A percentile compares a stretch with the other conserved stretches of the same genome.
phyloP scores from a whole-genome alignment of 2,113 vertebrate species.

The Epinephelus cyanopodus region DNA sequence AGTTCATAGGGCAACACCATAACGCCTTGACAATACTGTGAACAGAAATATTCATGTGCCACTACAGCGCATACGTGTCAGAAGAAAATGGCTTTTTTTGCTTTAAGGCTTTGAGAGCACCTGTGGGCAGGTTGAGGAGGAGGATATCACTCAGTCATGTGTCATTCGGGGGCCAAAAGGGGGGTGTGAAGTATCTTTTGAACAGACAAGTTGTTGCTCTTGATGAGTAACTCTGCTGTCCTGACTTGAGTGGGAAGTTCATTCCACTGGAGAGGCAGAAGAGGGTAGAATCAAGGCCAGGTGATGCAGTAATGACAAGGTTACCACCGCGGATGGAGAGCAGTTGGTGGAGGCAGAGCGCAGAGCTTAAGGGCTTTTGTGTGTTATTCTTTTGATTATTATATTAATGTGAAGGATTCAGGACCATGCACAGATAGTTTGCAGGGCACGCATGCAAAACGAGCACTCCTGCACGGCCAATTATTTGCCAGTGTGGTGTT shows the following conservation, averaged over 20 bases:
- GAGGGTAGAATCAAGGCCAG: constrained; percentile 55
- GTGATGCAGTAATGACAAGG: constrained; percentile 61
- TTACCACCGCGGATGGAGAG: constrained; percentile 35
- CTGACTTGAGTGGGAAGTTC: constrained; percentile 65
- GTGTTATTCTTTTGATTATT: constrained; percentile 44
- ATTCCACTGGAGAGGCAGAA: constrained; percentile 45
- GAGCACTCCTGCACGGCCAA: constrained; percentile 12
- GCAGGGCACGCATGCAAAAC: constrained; percentile 3
- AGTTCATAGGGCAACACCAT: neutral
- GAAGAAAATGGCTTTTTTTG: neutral
- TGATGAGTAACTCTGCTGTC: constrained; percentile 57
- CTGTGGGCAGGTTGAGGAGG: constrained; percentile 49
- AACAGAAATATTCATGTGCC: constrained; percentile 21
- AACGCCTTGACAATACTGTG: neutral
- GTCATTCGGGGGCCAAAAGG: constrained; percentile 12
- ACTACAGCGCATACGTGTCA: neutral
- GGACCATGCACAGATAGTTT: constrained; percentile 20
- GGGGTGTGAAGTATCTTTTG: constrained; percentile 43
- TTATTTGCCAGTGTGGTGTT: constrained; percentile 28
- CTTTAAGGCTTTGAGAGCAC: constrained; percentile 34
- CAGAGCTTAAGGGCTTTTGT: constrained; percentile 45
- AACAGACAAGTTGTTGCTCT: constrained; percentile 48
- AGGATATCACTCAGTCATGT: constrained; percentile 33
- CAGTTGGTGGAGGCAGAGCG: constrained; percentile 1
- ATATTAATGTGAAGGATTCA: constrained; percentile 38